Evolutionary conservation across 2,888 invertebrate species (phyloP).

Genomic region (Crematogaster levior): DNA sequence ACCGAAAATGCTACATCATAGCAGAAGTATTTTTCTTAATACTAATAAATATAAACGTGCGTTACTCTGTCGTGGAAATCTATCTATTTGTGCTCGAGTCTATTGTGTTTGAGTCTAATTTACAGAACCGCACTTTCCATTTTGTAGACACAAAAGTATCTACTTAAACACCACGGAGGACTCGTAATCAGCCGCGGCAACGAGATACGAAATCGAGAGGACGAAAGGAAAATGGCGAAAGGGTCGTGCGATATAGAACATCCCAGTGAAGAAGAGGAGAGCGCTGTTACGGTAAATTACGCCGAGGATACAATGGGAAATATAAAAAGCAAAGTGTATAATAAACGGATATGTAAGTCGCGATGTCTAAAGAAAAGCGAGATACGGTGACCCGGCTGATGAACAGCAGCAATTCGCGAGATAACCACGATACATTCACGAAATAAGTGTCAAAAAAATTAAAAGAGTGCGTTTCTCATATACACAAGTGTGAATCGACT

Average conservation of each 20-base stretch:
- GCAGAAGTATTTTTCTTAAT: not conserved
- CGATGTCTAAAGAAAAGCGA: slow-evolving; percentile 29
- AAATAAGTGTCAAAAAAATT: slow-evolving; percentile 72
- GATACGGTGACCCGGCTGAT: slow-evolving; percentile 39
- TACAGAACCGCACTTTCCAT: not conserved
- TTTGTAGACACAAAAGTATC: not conserved
- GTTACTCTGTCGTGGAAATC: not conserved
- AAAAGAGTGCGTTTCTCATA: slow-evolving; percentile 32
- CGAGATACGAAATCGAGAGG: slow-evolving; percentile 22
- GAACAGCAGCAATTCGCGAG: slow-evolving; percentile 68
- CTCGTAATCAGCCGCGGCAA: slow-evolving; percentile 11
- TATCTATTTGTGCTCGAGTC: not conserved
- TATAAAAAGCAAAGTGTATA: slow-evolving; percentile 58
- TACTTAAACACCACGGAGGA: not conserved
- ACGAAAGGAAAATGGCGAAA: slow-evolving; percentile 35
- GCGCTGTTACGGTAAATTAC: slow-evolving; percentile 74
- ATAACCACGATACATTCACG: slow-evolving; percentile 76
- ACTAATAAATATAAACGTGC: not conserved
- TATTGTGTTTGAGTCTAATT: not conserved
- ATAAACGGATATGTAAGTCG: slow-evolving; percentile 46
- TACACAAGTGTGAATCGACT: not conserved
- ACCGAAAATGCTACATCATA: not conserved
- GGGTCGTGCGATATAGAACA: slow-evolving; percentile 23
- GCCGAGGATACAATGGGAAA: slow-evolving; percentile 60
- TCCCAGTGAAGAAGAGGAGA: slow-evolving; percentile 58